Percentiles rank a stretch among this genome's conserved stretches.
Conservation (phyloP, 2,888 invertebrate genomes). For the Dasysyrphus albostriatus region DNA sequence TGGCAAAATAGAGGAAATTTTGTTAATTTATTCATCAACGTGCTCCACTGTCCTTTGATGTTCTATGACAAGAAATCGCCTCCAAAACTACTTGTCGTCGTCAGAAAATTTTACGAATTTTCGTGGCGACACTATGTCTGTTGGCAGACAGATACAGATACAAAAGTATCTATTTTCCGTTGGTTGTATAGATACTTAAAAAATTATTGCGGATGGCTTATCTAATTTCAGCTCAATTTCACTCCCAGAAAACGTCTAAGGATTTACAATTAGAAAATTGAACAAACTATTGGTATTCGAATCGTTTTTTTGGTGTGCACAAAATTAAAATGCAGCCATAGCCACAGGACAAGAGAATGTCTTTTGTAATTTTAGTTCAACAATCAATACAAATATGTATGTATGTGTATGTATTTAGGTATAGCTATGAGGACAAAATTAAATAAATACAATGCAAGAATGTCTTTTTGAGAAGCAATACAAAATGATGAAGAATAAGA, state of each 20-base stretch:
- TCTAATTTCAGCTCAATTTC: not conserved
- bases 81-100: constrained; percentile 30
- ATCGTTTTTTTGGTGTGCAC: not conserved
- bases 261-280: not conserved
- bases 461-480: constrained; percentile 29
- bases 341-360: not conserved
- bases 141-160: constrained; percentile 13
- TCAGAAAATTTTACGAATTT: constrained; percentile 35
- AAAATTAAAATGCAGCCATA: not conserved
- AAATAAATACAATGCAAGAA: constrained; percentile 12
- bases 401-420: not conserved
- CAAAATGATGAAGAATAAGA: not conserved
- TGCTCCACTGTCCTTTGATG: constrained; percentile 2
- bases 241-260: not conserved
- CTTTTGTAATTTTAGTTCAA: not conserved
- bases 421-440: not conserved
- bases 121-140: constrained; percentile 60
- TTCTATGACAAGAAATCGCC: constrained; percentile 52
- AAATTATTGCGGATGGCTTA: not conserved
- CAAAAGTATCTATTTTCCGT: not conserved
- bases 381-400: constrained; percentile 12
- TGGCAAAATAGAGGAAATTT: no score
- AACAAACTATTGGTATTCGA: not conserved
- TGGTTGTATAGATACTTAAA: not conserved
- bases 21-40: no score